Base-by-base conservation (phyloP, 2,888 invertebrate species). In the Phyto melanocephala region DNA sequence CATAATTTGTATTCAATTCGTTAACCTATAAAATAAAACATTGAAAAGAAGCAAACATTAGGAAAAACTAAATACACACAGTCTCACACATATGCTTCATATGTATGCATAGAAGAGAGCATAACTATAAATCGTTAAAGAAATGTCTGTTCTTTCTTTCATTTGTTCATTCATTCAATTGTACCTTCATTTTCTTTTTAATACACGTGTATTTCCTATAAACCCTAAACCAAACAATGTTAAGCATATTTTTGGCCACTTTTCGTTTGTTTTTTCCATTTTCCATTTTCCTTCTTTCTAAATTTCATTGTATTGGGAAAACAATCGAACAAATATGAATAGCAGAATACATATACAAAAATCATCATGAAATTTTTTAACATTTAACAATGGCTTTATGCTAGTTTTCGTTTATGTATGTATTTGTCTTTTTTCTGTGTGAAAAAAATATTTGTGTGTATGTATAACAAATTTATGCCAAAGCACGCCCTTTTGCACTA, bases 1-100 rank as follows among this genome's bases (percentile, higher is more conserved):
- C 89, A 88, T 89, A 89, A 90, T 89, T 90, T 90, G 89, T 89
- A 90, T 90, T 89, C 87, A 87, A 86, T 86, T 87, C 87, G 85
- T 86, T 86, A 85, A 83, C 80, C 83, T 70, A 67, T 62, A 78
- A 72, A 81, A 74, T 54, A 56, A 63, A 68, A 71, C 52, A 37
- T 45, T 13, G n/a, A 52, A 67, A 67, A 67, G 13, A 11, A 20
- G 24, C 33, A 50, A 40, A 62, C 20, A 67, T 62, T 35, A 13
- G 33, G 56, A 76, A 56, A 56, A 37, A 11, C 10, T 33, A 47
- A 42, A 22, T 1, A 15, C 10, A 45, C 24, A 20, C 11, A 40
- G 11, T 13, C 8, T 17, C 28, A 62, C 5, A 45, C 42, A 24
- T 28, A 28, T 6, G 45, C 42, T 24, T n/a, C 6, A 24, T 24